These are phyloP conservation scores for Nematopogon swammerdamellus DNA, from an alignment of 2,888 invertebrate species.

Conservation along the genomic window DNA sequence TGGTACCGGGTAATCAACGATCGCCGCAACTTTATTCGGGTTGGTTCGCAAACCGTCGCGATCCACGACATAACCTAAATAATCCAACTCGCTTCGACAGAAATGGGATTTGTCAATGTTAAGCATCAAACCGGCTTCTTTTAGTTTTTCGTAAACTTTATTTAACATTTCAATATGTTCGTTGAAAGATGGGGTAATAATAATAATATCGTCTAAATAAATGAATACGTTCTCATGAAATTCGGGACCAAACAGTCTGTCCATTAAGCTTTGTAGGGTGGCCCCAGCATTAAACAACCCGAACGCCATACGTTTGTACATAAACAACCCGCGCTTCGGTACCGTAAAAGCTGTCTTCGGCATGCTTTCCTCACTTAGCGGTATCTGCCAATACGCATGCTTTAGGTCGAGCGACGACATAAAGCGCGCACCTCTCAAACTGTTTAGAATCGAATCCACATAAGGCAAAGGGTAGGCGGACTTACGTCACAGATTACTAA, in stretches of 20 bases:
- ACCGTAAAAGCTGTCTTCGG: too few relatives aligned
- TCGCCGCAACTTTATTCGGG: constrained; percentile 11
- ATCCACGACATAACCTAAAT: constrained; percentile 20
- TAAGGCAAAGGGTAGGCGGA: constrained; percentile 9
- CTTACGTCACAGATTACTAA: too few relatives aligned
- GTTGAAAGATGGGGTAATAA: constrained; percentile 9
- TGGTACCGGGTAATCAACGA: constrained; percentile 10
- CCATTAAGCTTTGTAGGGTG: constrained; percentile 14
- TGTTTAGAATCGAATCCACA: constrained; percentile 2
- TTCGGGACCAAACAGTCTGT: constrained; percentile 10
- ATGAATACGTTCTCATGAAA: too few relatives aligned
- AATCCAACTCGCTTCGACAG: constrained; percentile 14
- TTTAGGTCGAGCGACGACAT: constrained; percentile 1
- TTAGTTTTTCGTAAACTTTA: not conserved
- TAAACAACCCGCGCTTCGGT: constrained; percentile 3
- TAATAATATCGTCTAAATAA: constrained; percentile 14
- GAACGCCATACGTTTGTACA: constrained; percentile 3
- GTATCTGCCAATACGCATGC: too few relatives aligned
- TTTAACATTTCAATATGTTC: constrained; percentile 5
- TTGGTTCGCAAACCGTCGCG: constrained; percentile 14
- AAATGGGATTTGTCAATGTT: constrained; percentile 17
- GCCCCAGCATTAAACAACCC: too few relatives aligned
- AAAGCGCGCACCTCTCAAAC: too few relatives aligned
- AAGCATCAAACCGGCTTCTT: constrained; percentile 13
- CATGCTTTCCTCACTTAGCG: not conserved